phyloP scores from a whole-genome alignment of 2,113 vertebrate species.

The Microtus richardsoni region DNA sequence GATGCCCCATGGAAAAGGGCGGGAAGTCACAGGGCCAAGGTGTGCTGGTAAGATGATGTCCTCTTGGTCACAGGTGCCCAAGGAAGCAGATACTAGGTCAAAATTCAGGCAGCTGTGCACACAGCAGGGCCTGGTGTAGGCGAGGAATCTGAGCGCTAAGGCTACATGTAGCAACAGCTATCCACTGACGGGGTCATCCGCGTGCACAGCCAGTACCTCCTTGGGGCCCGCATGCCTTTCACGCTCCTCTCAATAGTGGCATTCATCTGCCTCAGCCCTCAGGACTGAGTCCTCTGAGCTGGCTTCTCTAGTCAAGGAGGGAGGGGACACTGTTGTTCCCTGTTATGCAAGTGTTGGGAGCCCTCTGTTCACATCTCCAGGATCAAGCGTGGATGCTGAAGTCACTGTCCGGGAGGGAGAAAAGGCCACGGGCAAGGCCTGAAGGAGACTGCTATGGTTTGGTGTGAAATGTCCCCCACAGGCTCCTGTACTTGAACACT shows the following conservation, averaged over 20 bases:
- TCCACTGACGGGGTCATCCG: rapidly evolving
- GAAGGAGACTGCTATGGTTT: no score
- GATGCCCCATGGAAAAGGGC: neutral
- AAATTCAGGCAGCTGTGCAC: neutral
- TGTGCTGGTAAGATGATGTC: neutral
- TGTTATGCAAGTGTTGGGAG: neutral
- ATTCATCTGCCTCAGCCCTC: neutral
- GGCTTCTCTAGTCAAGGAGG: neutral
- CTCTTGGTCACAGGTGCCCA: neutral
- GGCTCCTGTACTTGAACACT: neutral
- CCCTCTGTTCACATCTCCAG: neutral
- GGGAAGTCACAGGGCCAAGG: neutral
- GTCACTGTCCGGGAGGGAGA: neutral
- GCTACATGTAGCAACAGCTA: neutral
- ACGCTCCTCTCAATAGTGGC: neutral
- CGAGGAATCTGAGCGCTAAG: neutral
- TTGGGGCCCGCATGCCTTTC: neutral
- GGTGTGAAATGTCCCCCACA: neutral
- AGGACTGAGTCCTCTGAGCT: neutral
- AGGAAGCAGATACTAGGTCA: neutral
- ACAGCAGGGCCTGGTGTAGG: neutral
- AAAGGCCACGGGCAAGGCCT: neutral
- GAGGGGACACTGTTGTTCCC: no score
- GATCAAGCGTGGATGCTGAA: neutral
- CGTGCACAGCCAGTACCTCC: rapidly evolving